phyloP scores from a whole-genome alignment of 2,113 vertebrate genomes.

The Oceanites oceanicus region DNA sequence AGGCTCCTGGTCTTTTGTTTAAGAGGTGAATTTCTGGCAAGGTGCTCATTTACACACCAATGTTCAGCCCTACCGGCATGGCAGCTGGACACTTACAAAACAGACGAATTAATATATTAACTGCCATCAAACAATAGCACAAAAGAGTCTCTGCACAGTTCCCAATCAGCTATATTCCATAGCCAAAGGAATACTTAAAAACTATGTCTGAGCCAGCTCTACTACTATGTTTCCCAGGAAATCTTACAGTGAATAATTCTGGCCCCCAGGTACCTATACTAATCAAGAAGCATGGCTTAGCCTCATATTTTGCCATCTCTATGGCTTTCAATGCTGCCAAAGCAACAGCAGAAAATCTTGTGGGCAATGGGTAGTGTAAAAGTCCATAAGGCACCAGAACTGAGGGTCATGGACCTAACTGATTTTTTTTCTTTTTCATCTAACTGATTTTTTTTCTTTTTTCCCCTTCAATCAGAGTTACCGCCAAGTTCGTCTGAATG shows the following conservation, averaged over 20 bases:
- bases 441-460: not conserved
- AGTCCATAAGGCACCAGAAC: not conserved
- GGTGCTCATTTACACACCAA: not conserved
- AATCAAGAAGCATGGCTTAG: not conserved
- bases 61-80: not conserved
- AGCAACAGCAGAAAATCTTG: not conserved
- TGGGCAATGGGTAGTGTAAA: not conserved
- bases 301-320: not conserved
- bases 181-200: not conserved
- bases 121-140: not conserved
- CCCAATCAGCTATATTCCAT: not conserved
- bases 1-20: not conserved
- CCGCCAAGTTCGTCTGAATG: conserved; percentile 92
- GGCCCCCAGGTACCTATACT: not conserved
- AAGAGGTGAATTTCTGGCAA: not conserved
- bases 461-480: conserved; percentile 78
- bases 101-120: not conserved
- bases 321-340: not conserved
- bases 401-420: not conserved
- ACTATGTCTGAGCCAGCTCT: not conserved
- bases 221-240: not conserved
- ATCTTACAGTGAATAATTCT: not conserved
- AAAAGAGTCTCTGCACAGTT: not conserved
- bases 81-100: not conserved
- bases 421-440: not conserved